A percentile compares a stretch with the other conserved stretches of the same genome.
phyloP scores from a whole-genome alignment of 2,888 invertebrate species.

The Pocota personata region DNA sequence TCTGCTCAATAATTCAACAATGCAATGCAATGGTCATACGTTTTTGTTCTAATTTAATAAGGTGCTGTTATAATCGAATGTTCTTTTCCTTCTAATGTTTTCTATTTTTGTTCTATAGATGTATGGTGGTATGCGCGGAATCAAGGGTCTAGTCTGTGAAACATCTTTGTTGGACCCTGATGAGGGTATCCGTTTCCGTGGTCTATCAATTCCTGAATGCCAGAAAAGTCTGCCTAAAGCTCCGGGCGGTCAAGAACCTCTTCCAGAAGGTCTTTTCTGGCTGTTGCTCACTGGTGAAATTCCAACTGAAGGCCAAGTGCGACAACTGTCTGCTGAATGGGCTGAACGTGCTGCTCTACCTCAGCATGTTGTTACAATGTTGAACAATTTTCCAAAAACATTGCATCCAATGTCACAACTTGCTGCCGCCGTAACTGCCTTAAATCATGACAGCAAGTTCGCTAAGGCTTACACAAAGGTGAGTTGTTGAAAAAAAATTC shows the following conservation, averaged over 20 bases:
- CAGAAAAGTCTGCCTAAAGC: slow-evolving; percentile 94
- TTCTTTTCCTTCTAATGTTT: too few relatives aligned
- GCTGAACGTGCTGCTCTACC: slow-evolving; percentile 88
- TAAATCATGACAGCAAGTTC: slow-evolving; percentile 93
- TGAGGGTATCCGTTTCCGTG: slow-evolving; percentile 96
- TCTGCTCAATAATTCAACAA: too few relatives aligned
- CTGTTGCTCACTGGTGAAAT: slow-evolving; percentile 94
- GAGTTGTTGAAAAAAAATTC: neutral
- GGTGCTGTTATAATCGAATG: too few relatives aligned
- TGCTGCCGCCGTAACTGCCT: slow-evolving; percentile 90
- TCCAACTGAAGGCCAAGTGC: slow-evolving; percentile 91
- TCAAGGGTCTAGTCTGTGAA: slow-evolving; percentile 95
- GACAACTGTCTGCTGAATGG: slow-evolving; percentile 90
- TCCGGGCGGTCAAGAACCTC: slow-evolving; percentile 90
- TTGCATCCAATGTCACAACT: slow-evolving; percentile 95
- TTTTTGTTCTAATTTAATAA: too few relatives aligned
- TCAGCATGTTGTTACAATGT: slow-evolving; percentile 90
- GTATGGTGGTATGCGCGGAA: slow-evolving; percentile 97
- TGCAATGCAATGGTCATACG: too few relatives aligned
- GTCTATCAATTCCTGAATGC: slow-evolving; percentile 95
- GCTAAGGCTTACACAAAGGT: slow-evolving; percentile 88
- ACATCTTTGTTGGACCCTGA: slow-evolving; percentile 96
- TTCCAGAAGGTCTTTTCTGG: slow-evolving; percentile 98
- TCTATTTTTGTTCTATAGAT: slow-evolving; percentile 80
- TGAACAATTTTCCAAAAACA: slow-evolving; percentile 91